These are phyloP conservation scores for Brachionus rubens DNA, from an alignment of 1,140 invertebrate species.

Conservation along the genomic window DNA sequence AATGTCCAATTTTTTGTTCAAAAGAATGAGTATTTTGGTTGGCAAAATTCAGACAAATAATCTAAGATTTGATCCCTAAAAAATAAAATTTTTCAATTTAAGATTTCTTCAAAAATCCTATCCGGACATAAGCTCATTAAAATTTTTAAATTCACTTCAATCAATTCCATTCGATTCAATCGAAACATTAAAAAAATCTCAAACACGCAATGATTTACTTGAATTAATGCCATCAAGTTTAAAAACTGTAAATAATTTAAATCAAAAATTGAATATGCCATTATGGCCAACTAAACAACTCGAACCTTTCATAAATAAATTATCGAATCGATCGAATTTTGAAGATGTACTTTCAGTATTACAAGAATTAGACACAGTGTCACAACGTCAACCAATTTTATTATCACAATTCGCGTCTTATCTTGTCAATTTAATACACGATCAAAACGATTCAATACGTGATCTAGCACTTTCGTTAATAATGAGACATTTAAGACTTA, in stretches of 20 bases:
- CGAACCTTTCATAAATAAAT: constrained; percentile 41
- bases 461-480: constrained; percentile 25
- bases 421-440: neutral
- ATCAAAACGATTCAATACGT: constrained; percentile 15
- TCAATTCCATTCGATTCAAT: constrained; percentile 18
- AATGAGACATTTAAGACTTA: constrained; percentile 37
- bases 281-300: constrained; percentile 30
- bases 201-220: neutral
- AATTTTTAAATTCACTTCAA: constrained; percentile 26
- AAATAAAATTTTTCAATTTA: constrained; percentile 13
- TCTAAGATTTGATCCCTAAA: too few species aligned
- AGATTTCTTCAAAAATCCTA: constrained; percentile 26
- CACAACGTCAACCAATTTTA: constrained; percentile 22
- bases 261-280: constrained; percentile 19
- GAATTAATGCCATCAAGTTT: neutral
- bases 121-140: constrained; percentile 41
- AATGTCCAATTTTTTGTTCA: too few species aligned
- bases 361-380: constrained; percentile 27
- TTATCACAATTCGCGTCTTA: constrained; percentile 23
- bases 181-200: neutral
- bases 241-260: constrained; percentile 35
- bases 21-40: too few species aligned
- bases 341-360: constrained; percentile 25
- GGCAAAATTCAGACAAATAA: too few species aligned
- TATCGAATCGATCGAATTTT: constrained; percentile 15